Conservation (phyloP, 2,113 vertebrate genomes). For the Halichoeres trimaculatus region DNA sequence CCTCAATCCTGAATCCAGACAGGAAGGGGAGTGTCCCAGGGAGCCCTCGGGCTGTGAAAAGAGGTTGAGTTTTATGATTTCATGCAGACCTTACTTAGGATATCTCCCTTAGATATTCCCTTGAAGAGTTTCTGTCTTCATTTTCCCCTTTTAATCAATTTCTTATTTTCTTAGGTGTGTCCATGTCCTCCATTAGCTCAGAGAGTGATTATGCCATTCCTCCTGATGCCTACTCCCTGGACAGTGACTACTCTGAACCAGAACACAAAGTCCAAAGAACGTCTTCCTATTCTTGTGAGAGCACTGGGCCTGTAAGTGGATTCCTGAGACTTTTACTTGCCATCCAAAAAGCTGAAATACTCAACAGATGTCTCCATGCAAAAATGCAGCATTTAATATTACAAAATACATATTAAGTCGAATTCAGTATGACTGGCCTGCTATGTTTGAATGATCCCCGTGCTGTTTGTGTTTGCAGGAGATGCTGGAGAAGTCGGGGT, state of each 20-base stretch:
- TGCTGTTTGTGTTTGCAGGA: conserved; percentile 77
- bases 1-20: conserved; percentile 84
- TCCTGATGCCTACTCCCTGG: conserved; percentile 90
- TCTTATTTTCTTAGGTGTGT: conserved; percentile 82
- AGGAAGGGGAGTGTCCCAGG: conserved; percentile 86
- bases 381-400: too few species aligned
- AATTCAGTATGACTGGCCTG: neutral
- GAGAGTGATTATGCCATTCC: conserved; percentile 94
- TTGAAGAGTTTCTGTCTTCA: too few species aligned
- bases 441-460: neutral
- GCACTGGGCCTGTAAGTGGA: conserved; percentile 80
- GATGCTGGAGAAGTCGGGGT: conserved; percentile 89
- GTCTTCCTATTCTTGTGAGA: conserved; percentile 91
- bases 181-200: conserved; percentile 92
- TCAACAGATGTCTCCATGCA: too few species aligned
- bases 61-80: conserved; percentile 78
- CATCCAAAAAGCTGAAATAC: neutral
- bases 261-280: conserved; percentile 92
- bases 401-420: neutral
- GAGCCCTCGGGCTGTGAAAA: conserved; percentile 89
- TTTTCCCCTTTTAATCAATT: neutral
- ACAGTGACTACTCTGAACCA: conserved; percentile 91
- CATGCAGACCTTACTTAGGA: too few species aligned
- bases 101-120: too few species aligned
- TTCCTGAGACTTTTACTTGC: neutral